These are phyloP conservation scores for Mionectes macconnelli DNA, from an alignment of 2,113 vertebrate genomes.

Conservation along the genomic window DNA sequence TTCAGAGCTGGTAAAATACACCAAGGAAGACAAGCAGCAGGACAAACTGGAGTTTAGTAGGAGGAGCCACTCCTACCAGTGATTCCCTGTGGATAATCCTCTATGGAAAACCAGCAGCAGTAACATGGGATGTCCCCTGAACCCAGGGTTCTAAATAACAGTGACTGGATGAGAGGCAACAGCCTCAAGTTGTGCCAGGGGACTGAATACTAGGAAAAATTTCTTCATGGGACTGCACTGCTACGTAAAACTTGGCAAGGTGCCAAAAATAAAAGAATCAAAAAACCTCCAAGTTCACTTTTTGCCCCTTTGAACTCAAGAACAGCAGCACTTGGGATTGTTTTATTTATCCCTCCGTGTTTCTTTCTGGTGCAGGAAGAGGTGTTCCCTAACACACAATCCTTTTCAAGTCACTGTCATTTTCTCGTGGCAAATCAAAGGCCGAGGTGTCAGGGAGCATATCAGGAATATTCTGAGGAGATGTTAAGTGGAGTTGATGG, in stretches of 20 bases:
- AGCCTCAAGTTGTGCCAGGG: not conserved
- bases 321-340: not conserved
- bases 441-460: rapidly evolving
- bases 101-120: not conserved
- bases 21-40: not conserved
- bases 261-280: not conserved
- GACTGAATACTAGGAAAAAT: not conserved
- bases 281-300: not conserved
- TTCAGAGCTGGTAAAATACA: not conserved
- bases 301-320: not conserved
- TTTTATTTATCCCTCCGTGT: not conserved
- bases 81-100: not conserved
- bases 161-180: not conserved
- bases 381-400: not conserved
- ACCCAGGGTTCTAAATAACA: not conserved
- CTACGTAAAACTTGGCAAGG: not conserved
- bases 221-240: not conserved
- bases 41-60: not conserved
- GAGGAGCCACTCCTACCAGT: not conserved
- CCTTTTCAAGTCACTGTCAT: not conserved
- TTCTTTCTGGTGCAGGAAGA: not conserved
- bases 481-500: not conserved
- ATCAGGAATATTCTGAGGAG: not conserved
- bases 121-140: rapidly evolving
- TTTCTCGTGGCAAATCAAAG: not conserved